phyloP scores from a whole-genome alignment of 2,888 invertebrate genomes.

The Diploptera punctata region DNA sequence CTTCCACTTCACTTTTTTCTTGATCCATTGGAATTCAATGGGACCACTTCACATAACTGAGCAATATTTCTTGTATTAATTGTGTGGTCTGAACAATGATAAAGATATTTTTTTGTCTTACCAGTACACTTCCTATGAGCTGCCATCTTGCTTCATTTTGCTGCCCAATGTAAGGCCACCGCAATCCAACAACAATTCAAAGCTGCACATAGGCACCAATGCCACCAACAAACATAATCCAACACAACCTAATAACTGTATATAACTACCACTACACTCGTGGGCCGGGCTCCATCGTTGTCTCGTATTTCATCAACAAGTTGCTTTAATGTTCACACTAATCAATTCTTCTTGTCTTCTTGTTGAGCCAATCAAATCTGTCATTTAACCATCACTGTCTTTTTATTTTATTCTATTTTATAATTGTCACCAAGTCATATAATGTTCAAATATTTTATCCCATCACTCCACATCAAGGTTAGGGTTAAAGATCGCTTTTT shows the following conservation, averaged over 20 bases:
- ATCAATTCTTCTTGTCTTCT: background rate
- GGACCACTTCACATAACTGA: no score
- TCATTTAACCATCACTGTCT: no score
- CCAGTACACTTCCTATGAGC: background rate
- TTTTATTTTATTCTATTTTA: no score
- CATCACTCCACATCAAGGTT: no score
- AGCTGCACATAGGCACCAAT: background rate
- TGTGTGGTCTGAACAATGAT: no score
- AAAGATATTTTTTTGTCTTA: no score
- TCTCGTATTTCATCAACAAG: background rate
- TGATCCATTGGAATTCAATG: no score
- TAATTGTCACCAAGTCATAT: no score
- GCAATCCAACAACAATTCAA: slow-evolving; percentile 6
- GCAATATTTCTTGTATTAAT: no score
- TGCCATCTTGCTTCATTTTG: background rate
- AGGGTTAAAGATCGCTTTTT: no score
- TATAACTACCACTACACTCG: background rate
- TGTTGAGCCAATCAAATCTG: background rate
- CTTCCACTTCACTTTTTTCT: no score
- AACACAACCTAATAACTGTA: background rate
- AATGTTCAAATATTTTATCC: no score
- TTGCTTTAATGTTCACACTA: background rate
- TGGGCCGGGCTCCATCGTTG: background rate
- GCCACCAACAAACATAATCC: background rate
- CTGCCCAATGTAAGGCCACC: slow-evolving; percentile 4